Evolutionary conservation across 2,888 invertebrate species (phyloP).

Genomic region (Apodemia hepburni): DNA sequence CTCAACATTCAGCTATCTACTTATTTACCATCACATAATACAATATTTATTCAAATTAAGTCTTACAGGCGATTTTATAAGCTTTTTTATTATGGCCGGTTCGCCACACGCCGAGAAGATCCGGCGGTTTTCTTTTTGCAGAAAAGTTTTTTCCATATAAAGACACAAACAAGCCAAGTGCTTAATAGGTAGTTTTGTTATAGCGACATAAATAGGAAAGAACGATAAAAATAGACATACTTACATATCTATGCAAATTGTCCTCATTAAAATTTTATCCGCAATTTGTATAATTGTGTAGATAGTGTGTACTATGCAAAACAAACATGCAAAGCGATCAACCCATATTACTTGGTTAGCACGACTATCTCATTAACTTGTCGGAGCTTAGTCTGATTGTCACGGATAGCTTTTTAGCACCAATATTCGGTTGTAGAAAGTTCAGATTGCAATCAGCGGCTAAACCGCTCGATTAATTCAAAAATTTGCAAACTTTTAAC

Average conservation of each 20-base stretch:
- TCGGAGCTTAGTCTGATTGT: background rate
- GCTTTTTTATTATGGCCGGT: too few species aligned
- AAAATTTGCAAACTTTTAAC: too few species aligned
- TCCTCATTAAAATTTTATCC: background rate
- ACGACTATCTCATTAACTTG: background rate
- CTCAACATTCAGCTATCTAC: too few species aligned
- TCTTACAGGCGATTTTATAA: too few species aligned
- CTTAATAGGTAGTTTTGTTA: too few species aligned
- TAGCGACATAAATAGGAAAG: background rate
- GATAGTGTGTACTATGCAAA: background rate
- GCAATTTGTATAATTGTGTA: background rate
- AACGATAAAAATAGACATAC: background rate
- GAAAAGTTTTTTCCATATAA: too few species aligned
- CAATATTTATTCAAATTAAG: too few species aligned
- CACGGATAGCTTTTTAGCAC: background rate
- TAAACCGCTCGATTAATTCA: background rate
- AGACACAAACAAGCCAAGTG: too few species aligned
- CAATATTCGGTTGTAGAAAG: background rate
- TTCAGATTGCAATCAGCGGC: background rate
- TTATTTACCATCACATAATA: too few species aligned
- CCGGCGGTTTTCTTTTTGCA: too few species aligned
- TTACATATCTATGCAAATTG: background rate
- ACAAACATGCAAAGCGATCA: background rate
- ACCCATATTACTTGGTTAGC: background rate
- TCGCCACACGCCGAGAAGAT: too few species aligned